Evolutionary conservation across 2,888 invertebrate genomes (phyloP), one percentile per base, ranked within the genome.

Genomic region (Crioceris asparagi): DNA sequence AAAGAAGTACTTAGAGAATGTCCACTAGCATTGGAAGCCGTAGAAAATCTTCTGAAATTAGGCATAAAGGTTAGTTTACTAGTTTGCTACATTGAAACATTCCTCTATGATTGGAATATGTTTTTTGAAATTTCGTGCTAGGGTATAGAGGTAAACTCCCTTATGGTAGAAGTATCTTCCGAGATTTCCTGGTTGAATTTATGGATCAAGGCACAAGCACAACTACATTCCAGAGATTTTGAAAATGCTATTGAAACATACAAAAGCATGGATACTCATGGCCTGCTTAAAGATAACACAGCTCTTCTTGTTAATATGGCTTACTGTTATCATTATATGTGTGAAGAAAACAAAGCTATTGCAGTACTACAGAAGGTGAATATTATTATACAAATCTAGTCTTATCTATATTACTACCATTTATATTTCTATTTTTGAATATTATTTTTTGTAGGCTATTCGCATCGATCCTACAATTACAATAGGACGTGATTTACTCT

Each of bases 21-120:
- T 51, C 85, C 86, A 1, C 64, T 84, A 56, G 80, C 85, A 0
- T 52, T 87, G 39, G 82, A 82, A 51, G 82, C 84, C 4, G 78
- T 81, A 2, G 77, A 79, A 57, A 77, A 78, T 38, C 65, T 87
- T 15, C 61, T 87, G 33, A 72, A 75, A 42, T 61, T 87, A 30
- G 83, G 83, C 2, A 72, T 64, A 16, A 61, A 57, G 44, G 61
- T 61, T 51, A 32, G 46, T 39, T 7, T 38, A 21, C 21, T 21
- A 21, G 21, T 6, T 21, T 21, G 6, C 10, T 6, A 21, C 7
- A 7, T 10, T 21, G 10, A 21, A 21, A 21, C 10, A 6, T 21
- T 21, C 21, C 21, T 21, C 10, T 21, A 21, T 21, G 10, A 21
- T 21, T 21, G 10, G 6, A 21, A 21, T 7, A 21, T 7, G 10